Conservation (phyloP, 1,140 invertebrate species). For the Drosophila jambulina region DNA sequence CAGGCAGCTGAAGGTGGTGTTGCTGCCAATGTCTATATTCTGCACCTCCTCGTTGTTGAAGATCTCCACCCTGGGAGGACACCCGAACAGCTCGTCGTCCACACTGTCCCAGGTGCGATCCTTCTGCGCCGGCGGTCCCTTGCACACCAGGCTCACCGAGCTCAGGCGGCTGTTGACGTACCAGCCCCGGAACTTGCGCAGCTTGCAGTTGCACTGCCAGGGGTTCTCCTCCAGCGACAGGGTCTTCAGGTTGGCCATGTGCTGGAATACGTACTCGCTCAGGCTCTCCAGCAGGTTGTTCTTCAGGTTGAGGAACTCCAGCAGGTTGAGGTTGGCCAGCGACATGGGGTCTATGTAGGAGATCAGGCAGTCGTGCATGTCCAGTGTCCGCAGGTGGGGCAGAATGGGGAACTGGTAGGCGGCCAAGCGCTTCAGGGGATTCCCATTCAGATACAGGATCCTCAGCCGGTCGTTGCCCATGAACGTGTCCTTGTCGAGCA, state of each 20-base stretch:
- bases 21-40: constrained; percentile 90
- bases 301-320: constrained; percentile 90
- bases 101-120: constrained; percentile 89
- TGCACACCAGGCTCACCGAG: constrained; percentile 88
- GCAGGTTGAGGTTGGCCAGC: constrained; percentile 88
- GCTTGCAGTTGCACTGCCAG: constrained; percentile 94
- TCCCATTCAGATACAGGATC: constrained; percentile 89
- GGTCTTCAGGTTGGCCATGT: constrained; percentile 90
- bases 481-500: constrained; percentile 90
- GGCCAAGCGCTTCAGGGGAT: constrained; percentile 88
- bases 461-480: constrained; percentile 90
- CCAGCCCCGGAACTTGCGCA: constrained; percentile 93
- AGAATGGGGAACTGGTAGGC: constrained; percentile 90
- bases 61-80: constrained; percentile 88
- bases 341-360: constrained; percentile 90
- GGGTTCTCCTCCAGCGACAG: constrained; percentile 93
- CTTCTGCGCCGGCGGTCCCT: constrained; percentile 87
- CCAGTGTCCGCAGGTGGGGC: constrained; percentile 89
- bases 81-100: constrained; percentile 89
- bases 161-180: constrained; percentile 89
- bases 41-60: constrained; percentile 87
- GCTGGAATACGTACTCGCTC: constrained; percentile 88
- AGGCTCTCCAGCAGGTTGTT: constrained; percentile 89
- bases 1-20: constrained; percentile 92
- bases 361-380: constrained; percentile 92